Conservation (phyloP, 2,113 vertebrate genomes). For the Scolopax mira region DNA sequence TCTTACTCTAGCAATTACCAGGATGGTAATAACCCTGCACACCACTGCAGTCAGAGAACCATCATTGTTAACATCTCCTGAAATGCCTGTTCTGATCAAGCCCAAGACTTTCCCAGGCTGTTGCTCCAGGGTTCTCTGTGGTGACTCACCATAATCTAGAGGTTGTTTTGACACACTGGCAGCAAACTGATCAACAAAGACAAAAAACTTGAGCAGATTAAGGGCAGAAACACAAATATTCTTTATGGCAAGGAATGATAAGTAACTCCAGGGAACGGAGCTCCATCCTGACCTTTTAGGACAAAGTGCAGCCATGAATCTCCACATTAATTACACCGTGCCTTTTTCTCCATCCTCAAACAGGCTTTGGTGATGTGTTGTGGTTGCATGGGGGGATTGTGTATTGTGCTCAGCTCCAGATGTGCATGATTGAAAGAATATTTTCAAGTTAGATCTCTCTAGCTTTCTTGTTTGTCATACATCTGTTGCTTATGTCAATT, state of each 20-base stretch:
- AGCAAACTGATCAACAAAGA: not conserved
- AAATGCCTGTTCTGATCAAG: not conserved
- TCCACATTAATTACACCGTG: not conserved
- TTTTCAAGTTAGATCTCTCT: not conserved
- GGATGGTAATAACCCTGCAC: rapidly evolving
- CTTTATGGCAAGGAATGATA: not conserved
- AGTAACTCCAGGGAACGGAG: not conserved
- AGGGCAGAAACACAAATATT: not conserved
- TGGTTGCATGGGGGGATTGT: not conserved
- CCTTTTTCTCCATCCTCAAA: not conserved
- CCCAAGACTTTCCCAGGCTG: not conserved
- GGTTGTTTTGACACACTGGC: not conserved
- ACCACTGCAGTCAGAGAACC: not conserved
- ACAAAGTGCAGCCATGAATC: not conserved
- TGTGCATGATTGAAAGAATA: not conserved
- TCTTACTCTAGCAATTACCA: not conserved
- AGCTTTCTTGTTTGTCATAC: not conserved
- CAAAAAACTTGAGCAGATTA: not conserved
- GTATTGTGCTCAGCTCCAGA: not conserved
- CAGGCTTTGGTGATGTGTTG: not conserved
- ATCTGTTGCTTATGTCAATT: not conserved
- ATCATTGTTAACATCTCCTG: not conserved
- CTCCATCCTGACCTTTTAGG: not conserved
- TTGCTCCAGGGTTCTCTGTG: not conserved
- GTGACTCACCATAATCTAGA: not conserved